Evolutionary conservation across 2,888 invertebrate genomes (phyloP).

Genomic region (Pseudoips prasinana): DNA sequence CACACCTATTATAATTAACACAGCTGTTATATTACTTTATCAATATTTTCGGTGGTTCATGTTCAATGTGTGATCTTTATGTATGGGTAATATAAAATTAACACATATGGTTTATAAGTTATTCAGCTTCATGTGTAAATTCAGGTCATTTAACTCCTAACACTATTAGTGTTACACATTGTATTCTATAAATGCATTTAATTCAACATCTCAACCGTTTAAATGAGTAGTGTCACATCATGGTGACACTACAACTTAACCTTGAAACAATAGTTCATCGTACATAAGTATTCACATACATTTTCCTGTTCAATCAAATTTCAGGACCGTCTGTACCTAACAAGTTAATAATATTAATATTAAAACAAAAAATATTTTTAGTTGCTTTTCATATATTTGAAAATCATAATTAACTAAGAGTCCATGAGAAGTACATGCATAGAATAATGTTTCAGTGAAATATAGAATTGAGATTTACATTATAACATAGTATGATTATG

Average conservation of each 20-base stretch:
- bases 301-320: conserved; percentile 62
- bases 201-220: conserved; percentile 19
- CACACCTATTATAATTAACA: no score
- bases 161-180: no score
- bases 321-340: conserved; percentile 64
- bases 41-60: no score
- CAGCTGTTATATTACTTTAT: no score
- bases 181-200: conserved; percentile 32
- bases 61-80: no score
- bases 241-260: conserved; percentile 28
- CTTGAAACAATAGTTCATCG: conserved; percentile 45
- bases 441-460: conserved; percentile 17
- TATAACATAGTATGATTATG: conserved; percentile 23
- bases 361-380: conserved; percentile 45
- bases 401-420: conserved; percentile 36
- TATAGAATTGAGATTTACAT: conserved; percentile 17
- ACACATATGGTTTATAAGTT: no score
- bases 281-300: conserved; percentile 34
- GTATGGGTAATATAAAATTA: no score
- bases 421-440: conserved; percentile 37
- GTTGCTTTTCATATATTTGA: conserved; percentile 48
- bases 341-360: conserved; percentile 44
- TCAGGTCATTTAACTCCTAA: no score
- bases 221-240: conserved; percentile 17
- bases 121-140: no score